Base-by-base conservation (phyloP, 2,888 invertebrate genomes). In the Nycteola revayana region DNA sequence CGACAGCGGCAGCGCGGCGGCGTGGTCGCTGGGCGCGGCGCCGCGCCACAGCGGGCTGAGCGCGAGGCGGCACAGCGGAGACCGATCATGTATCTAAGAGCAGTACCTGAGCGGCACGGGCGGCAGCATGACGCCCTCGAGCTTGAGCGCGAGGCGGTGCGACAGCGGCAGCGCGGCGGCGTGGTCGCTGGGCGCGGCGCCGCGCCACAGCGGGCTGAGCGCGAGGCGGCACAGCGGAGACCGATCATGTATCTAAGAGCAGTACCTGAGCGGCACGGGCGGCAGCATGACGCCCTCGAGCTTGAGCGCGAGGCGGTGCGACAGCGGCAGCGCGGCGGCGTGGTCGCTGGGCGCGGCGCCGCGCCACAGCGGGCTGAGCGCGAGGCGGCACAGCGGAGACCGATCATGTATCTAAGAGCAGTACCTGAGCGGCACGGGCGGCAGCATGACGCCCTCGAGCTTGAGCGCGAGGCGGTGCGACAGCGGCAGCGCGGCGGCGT, bases 401-500 rank as follows among this genome's bases (percentile, higher is more conserved):
- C 21, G 21, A 3, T 7, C 21, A 7, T 7, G 7, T 5, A 6
- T 18, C 21, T 14, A 14, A 14, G 21, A 21, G 1, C 17, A 14
- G 9, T 21, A 96, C 90, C 52, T 93, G 91, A 35, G 95, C 92
- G 38, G 93, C 91, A 46, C 92, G 90, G 68, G 55, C 18, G 39
- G 96, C 92, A 59, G 94, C 27, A 98, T 48, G 14, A 98, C 96
- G 0, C 98, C 98, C 79, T 98, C 98, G 1, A 98, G 95, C 86
- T 96, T 97, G 17, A 98, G 91, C 1, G 97, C 96, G 38, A 98
- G 90, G 55, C 96, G 94, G 51, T 96, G 95, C 31, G 95, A 94
- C 23, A 93, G 92, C 37, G 94, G 94, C 14, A 97, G 93, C 42
- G 94, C 91, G 25, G 97, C 94, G 5, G 97, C 94, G 24, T 94